Percentiles rank a stretch among this genome's conserved stretches.
Conservation (phyloP, 1,140 invertebrate species). For the Rhizoglyphus robini region DNA sequence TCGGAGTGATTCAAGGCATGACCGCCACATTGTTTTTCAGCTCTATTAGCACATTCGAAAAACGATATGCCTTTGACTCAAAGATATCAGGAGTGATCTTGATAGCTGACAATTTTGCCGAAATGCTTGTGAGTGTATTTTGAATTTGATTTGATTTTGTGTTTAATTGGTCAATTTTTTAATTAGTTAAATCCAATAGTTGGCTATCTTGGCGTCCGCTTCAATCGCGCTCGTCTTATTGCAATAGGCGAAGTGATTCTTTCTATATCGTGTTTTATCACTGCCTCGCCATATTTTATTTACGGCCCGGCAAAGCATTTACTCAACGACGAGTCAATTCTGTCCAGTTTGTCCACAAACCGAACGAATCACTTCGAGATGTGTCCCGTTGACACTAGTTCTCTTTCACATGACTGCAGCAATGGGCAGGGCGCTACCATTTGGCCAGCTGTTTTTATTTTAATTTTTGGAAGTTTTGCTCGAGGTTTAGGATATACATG, state of each 20-base stretch:
- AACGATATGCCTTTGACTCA: slow-evolving; percentile 61
- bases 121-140: slow-evolving; percentile 16
- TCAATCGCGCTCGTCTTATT: slow-evolving; percentile 53
- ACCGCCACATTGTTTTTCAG: slow-evolving; percentile 55
- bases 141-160: not conserved
- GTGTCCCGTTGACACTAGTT: not conserved
- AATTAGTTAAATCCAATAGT: slow-evolving; percentile 33
- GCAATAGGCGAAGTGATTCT: slow-evolving; percentile 52
- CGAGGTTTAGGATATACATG: slow-evolving; percentile 26
- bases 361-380: slow-evolving; percentile 5
- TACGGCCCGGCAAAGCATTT: slow-evolving; percentile 40
- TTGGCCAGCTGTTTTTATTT: slow-evolving; percentile 24
- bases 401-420: not conserved
- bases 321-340: not conserved
- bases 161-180: not conserved
- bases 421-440: slow-evolving; percentile 1
- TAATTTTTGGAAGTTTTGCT: slow-evolving; percentile 24
- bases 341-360: not conserved
- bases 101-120: slow-evolving; percentile 26
- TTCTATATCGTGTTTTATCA: slow-evolving; percentile 48
- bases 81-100: slow-evolving; percentile 47
- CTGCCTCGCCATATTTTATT: slow-evolving; percentile 50
- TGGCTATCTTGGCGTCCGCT: slow-evolving; percentile 49
- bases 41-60: slow-evolving; percentile 55
- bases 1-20: slow-evolving; percentile 57